Evolutionary conservation across 2,888 invertebrate genomes (phyloP), one percentile per base, ranked within the genome.

Genomic region (Agrilus cyanescens): DNA sequence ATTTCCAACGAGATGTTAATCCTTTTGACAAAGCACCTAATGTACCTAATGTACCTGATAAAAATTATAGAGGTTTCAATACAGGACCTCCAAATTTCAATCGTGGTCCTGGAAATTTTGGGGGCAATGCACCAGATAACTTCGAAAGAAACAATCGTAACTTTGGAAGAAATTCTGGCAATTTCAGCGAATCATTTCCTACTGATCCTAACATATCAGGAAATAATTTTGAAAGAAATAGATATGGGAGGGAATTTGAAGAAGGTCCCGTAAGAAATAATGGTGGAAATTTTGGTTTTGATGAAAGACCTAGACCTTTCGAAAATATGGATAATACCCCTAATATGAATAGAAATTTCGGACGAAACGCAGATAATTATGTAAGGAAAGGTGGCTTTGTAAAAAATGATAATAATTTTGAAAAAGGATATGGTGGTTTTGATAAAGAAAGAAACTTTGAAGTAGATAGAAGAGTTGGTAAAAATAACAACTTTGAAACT

Each of bases 381-480:
- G 16, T 36, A 13, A 40, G 25, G 4, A 25, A 14, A 30, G 30
- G 36, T 12, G 25, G 30, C 18, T 37, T 38, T 35, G 38, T 36
- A 7, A 38, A 36, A 8, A 40, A 25, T 6, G 33, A 34, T 18
- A 36, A 45, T 30, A 47, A 45, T 41, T 46, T 44, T 37, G 12
- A 37, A 32, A 44, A 41, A 44, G 46, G 41, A 14, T 41, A 45
- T 29, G 46, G 45, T 41, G 25, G 45, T 43, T 47, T 44, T 48
- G 37, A 33, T 38, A 41, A 12, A 13, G 29, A 38, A 4, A 18
- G 13, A 16, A 29, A 15, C 31, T 16, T 25, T 16, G 14, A 15
- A 12, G 30, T 13, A 38, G 16, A 33, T 5, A 7, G 36, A 34
- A 25, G 25, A 25, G 10, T 10, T 20, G 20, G 20, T 20, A 20